Conservation (phyloP, 2,888 invertebrate genomes). For the Thymelicus lineola region DNA sequence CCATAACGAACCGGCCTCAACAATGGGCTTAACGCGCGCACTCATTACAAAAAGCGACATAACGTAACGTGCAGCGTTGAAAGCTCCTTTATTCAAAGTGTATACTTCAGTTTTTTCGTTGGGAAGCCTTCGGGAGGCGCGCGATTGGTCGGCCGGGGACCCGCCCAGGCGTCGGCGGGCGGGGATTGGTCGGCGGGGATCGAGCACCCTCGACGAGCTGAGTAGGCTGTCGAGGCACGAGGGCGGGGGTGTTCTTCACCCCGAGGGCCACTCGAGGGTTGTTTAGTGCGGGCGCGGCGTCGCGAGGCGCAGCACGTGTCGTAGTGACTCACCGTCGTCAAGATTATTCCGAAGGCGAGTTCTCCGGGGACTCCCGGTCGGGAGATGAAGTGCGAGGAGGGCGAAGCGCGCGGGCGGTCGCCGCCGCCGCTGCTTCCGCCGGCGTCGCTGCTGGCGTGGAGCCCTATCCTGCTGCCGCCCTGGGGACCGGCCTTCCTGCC, state of each 20-base stretch:
- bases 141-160: constrained; percentile 68
- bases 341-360: constrained; percentile 81
- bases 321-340: constrained; percentile 65
- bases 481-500: constrained; percentile 91
- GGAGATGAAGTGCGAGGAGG: constrained; percentile 83
- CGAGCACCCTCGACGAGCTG: constrained; percentile 82
- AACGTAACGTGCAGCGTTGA: constrained; percentile 83
- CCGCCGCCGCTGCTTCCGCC: constrained; percentile 80
- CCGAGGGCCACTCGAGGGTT: constrained; percentile 84
- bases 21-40: constrained; percentile 84
- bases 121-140: constrained; percentile 67
- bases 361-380: constrained; percentile 76
- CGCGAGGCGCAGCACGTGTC: constrained; percentile 81
- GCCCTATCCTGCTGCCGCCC: constrained; percentile 89
- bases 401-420: constrained; percentile 64
- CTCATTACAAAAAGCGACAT: constrained; percentile 85
- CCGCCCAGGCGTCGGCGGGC: constrained; percentile 69
- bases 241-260: constrained; percentile 84
- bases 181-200: constrained; percentile 70
- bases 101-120: constrained; percentile 82
- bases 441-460: constrained; percentile 90
- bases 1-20: constrained; percentile 83
- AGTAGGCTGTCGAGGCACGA: constrained; percentile 83
- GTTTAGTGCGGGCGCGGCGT: constrained; percentile 82
- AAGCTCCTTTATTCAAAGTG: constrained; percentile 83